Percentiles rank a stretch among this genome's conserved stretches.
phyloP scores from a whole-genome alignment of 2,797 vertebrate species.

The Notamacropus eugenii region DNA sequence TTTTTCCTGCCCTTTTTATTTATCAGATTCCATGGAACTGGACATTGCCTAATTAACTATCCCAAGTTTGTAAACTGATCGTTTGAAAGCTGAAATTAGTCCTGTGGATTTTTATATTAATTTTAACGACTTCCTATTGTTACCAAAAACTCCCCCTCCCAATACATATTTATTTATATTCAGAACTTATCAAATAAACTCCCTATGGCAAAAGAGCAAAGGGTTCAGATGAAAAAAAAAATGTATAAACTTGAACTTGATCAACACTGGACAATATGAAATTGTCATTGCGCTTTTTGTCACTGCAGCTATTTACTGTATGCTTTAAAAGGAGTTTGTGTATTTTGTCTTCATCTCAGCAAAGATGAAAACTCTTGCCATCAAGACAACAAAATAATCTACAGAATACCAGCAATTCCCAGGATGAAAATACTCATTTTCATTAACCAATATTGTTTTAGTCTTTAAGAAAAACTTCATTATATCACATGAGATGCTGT shows the following conservation, averaged over 20 bases:
- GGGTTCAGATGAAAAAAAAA: constrained; percentile 77
- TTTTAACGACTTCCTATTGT: constrained; percentile 34
- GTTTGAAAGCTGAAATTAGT: constrained; percentile 70
- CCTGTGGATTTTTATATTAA: constrained; percentile 68
- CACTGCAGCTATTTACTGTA: constrained; percentile 81
- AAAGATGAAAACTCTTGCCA: constrained; percentile 81
- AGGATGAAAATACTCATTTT: constrained; percentile 81
- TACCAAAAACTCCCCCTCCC: constrained; percentile 44
- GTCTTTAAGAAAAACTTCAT: constrained; percentile 82
- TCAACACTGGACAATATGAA: constrained; percentile 84
- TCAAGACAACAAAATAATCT: constrained; percentile 79
- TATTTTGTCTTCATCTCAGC: constrained; percentile 82
- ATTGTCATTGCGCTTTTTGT: constrained; percentile 79
- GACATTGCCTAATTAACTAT: constrained; percentile 66
- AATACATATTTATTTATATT: constrained; percentile 39
- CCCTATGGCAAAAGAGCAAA: constrained; percentile 67
- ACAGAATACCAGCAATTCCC: constrained; percentile 82
- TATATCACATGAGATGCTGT: constrained; percentile 84
- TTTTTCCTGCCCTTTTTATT: constrained; percentile 77
- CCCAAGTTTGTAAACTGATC: constrained; percentile 63
- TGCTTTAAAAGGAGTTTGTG: constrained; percentile 84
- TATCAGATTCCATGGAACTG: constrained; percentile 75
- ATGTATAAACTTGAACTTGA: constrained; percentile 83
- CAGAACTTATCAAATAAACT: constrained; percentile 13
- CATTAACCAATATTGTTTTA: constrained; percentile 84